Evolutionary conservation across 35 echinoderm and acorn worm genomes (phyloP), one percentile per base, ranked within the genome.

Genomic region (Apostichopus japonicus): DNA sequence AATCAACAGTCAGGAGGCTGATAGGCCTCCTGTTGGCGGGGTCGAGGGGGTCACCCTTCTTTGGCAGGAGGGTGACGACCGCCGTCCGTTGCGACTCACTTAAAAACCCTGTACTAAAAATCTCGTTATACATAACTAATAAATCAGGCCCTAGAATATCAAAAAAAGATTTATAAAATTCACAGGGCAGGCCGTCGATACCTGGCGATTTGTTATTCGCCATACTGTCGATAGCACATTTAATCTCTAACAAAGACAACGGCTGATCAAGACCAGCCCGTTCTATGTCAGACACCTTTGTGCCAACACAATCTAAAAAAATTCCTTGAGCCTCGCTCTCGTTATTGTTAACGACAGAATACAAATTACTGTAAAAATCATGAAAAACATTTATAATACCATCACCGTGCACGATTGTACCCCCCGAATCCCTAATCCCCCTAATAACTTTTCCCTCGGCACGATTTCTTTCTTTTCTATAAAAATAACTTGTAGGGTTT

Each of bases 121-220:
- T 54, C 1, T 77, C 72, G 23, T 78, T 78, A 56, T 52, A 91
- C 6, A 89, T 56, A 5, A 33, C 4, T 23, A 89, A 19, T 73
- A 89, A 89, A 25, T 89, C 86, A 33, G 22, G 23, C 24, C 86
- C 24, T 8, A 89, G 1, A 67, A 89, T 73, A 65, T 89, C 25
- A 54, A 82, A 54, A 82, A 82, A 82, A 13, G 10, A 4, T 24
- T 54, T 15, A 4, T 53, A 51, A 82, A 82, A 52, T n/a, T 82
- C 79, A 82, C 15, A 52, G 8, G 94, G 83, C 0, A 95, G 14
- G 8, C 94, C 94, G 76, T 95, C 94, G 53, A 87, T 62, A 23
- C 94, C 90, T 19, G 94, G 94, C 5, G 80, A 79, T 24, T 92
- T 95, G 65, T 95, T 83, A 24, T 81, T 90, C 5, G 44, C 6